Conservation (phyloP, 2,888 invertebrate genomes). For the Aspidiotus destructor region DNA sequence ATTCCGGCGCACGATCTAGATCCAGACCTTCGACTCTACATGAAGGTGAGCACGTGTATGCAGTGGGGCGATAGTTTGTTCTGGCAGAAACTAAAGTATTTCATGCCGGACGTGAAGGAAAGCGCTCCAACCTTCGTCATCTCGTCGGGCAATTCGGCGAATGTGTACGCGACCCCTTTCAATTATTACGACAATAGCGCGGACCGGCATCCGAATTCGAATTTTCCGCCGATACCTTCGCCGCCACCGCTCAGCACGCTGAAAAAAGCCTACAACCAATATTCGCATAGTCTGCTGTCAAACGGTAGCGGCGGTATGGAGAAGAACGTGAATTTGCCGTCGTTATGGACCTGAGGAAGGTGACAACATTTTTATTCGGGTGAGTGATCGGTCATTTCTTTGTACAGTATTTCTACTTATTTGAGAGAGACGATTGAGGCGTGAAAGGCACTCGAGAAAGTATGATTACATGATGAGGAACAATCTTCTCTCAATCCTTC, state of each 20-base stretch:
- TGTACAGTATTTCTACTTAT: too few species aligned
- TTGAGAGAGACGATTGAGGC: neutral
- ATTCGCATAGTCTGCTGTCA: conserved; percentile 20
- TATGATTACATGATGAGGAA: too few species aligned
- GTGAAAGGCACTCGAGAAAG: too few species aligned
- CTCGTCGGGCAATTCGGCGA: conserved; percentile 41
- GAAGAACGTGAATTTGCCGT: conserved; percentile 26
- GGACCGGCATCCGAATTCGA: conserved; percentile 22
- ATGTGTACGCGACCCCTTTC: conserved; percentile 59
- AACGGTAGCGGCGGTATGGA: conserved; percentile 15
- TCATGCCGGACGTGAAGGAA: conserved; percentile 66
- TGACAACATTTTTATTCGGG: neutral
- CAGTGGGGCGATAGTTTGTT: conserved; percentile 91
- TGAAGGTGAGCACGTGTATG: conserved; percentile 83
- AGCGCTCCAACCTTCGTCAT: conserved; percentile 22
- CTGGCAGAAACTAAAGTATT: conserved; percentile 90
- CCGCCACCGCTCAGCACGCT: conserved; percentile 20
- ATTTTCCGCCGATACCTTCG: conserved; percentile 12
- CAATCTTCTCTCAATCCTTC: too few species aligned
- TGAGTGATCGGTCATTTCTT: neutral
- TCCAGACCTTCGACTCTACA: conserved; percentile 77
- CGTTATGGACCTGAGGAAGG: conserved; percentile 17
- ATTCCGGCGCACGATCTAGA: conserved; percentile 81
- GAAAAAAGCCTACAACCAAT: conserved; percentile 17
- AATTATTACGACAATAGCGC: conserved; percentile 36